A percentile compares a stretch with the other conserved stretches of the same genome.
Evolutionary conservation across 37 sponge, comb jelly and placozoan genomes (phyloP).

Genomic region (Cladorhizidae sp.): DNA sequence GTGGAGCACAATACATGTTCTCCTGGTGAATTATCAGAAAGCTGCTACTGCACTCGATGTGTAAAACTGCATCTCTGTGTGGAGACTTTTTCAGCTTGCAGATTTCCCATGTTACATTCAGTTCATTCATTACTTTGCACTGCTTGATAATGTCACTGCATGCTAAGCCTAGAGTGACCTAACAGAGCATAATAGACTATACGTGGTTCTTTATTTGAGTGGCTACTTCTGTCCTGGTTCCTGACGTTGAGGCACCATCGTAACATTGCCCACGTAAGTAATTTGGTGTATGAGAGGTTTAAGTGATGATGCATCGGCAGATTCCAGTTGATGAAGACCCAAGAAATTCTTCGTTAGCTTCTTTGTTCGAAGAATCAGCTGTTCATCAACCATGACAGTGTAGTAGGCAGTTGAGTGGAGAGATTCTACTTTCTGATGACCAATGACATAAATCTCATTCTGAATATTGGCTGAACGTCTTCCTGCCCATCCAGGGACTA

Average conservation of each 20-base stretch:
- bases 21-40: conserved; percentile 48
- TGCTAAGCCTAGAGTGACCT: conserved; percentile 57
- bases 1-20: conserved; percentile 56
- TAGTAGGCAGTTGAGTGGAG: conserved; percentile 27
- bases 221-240: conserved; percentile 51
- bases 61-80: conserved; percentile 37
- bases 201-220: conserved; percentile 45
- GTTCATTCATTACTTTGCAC: conserved; percentile 60
- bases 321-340: too few relatives aligned
- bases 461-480: conserved; percentile 58
- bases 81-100: conserved; percentile 65
- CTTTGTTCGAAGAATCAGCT: conserved; percentile 64
- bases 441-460: conserved; percentile 32
- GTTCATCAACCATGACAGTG: conserved; percentile 79
- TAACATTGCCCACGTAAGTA: conserved; percentile 70
- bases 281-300: conserved; percentile 58
- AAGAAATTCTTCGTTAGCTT: conserved; percentile 55
- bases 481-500: conserved; percentile 28
- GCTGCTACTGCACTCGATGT: conserved; percentile 59
- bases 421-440: not conserved
- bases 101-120: conserved; percentile 67
- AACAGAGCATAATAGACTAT: conserved; percentile 55
- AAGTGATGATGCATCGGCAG: conserved; percentile 23
- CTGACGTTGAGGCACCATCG: conserved; percentile 70
- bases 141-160: conserved; percentile 46